Evolutionary conservation across 2,888 invertebrate genomes (phyloP).

Genomic region (Monochamus alternatus): DNA sequence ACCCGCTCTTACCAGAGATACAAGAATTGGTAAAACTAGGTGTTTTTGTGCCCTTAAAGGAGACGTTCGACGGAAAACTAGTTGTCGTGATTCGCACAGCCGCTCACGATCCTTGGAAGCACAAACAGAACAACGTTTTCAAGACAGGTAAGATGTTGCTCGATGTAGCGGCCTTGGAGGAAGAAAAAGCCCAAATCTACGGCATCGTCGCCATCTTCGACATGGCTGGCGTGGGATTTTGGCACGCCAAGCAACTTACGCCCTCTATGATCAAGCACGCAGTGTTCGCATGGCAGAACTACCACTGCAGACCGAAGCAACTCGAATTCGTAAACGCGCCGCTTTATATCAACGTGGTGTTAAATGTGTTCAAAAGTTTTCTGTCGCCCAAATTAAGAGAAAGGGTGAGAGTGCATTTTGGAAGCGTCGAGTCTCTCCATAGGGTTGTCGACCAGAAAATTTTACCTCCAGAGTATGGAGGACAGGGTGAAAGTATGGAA

Average conservation of each 20-base stretch:
- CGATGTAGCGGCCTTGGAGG: slow-evolving; percentile 73
- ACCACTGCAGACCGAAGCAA: slow-evolving; percentile 79
- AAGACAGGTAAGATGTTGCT: slow-evolving; percentile 78
- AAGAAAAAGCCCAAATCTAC: slow-evolving; percentile 69
- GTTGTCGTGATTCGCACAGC: slow-evolving; percentile 76
- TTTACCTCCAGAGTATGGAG: slow-evolving; percentile 76
- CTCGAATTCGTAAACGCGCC: slow-evolving; percentile 80
- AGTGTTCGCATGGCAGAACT: slow-evolving; percentile 80
- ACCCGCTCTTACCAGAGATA: slow-evolving; percentile 74
- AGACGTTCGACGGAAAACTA: slow-evolving; percentile 69
- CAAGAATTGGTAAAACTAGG: slow-evolving; percentile 74
- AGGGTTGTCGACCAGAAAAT: slow-evolving; percentile 71
- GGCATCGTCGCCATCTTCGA: slow-evolving; percentile 78
- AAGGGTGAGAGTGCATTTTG: slow-evolving; percentile 74
- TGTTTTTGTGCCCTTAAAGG: slow-evolving; percentile 75
- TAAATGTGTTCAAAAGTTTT: slow-evolving; percentile 78
- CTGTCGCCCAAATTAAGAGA: slow-evolving; percentile 76
- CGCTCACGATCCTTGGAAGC: slow-evolving; percentile 75
- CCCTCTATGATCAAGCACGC: slow-evolving; percentile 75
- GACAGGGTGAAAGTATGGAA: slow-evolving; percentile 68
- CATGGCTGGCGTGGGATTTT: slow-evolving; percentile 74
- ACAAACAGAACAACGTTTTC: slow-evolving; percentile 75
- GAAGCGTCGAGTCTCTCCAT: slow-evolving; percentile 69
- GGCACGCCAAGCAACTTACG: slow-evolving; percentile 72
- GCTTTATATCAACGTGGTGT: slow-evolving; percentile 77